Evolutionary conservation across 1,140 invertebrate genomes (phyloP), one percentile per base, ranked within the genome.

Genomic region (Bombus difficillimus): DNA sequence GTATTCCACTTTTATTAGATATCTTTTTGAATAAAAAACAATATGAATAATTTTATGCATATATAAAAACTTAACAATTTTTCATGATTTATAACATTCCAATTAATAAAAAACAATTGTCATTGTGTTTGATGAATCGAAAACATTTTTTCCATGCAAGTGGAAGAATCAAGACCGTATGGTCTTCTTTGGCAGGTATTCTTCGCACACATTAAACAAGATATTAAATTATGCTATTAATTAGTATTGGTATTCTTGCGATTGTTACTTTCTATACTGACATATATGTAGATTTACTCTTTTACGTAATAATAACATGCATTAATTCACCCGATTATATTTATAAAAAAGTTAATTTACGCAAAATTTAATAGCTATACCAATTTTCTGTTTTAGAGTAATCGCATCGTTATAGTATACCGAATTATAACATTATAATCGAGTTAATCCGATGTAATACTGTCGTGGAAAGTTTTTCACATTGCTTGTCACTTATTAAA

Each of bases 151-250:
- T 43, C 8, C 32, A 62, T 73, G 75, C 8, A n/a, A 72, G 66
- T 78, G 71, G 74, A 81, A 89, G 80, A 89, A 86, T 71, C 59
- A 78, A 86, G 86, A 87, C 68, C 73, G 25, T 25, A n/a, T 41
- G 41, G 66, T 83, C 88, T 90, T 81, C 88, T 90, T 89, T 89
- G 88, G 85, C 81, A 90, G 59, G 32, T 69, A 87, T 84, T 86
- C 88, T 86, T 83, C 37, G 25, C 53, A 75, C 64, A 18, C 57
- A 83, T 80, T 76, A 53, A 82, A 64, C 18, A 62, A 88, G 43
- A 81, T 18, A 66, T 81, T 74, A 75, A 88, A 86, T 86, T 83
- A 62, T 37, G n/a, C 43, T 89, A 53, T 84, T 68, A 39, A 84
- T 84, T 72, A 84, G 72, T 87, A 89, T 86, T 89, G 88, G 73